phyloP scores from a whole-genome alignment of 2,888 invertebrate species.

The Calephelis perditalis region DNA sequence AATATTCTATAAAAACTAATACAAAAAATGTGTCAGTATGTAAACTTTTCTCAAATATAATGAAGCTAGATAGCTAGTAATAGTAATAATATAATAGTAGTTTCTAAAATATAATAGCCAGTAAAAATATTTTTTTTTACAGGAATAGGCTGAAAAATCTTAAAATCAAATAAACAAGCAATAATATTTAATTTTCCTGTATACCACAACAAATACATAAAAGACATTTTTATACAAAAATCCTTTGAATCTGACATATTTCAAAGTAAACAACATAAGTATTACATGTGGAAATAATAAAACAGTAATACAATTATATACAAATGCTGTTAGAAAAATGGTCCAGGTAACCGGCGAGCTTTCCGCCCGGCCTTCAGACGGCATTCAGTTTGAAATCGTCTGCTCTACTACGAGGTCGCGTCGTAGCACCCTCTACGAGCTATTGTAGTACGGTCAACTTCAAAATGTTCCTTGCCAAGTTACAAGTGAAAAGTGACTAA shows the following conservation, averaged over 20 bases:
- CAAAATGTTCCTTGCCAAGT: slow-evolving; percentile 51
- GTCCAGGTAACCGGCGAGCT: slow-evolving; percentile 28
- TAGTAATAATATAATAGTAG: too few relatives aligned
- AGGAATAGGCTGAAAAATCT: too few relatives aligned
- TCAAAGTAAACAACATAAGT: too few relatives aligned
- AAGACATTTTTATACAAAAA: background rate
- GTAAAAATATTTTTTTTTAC: too few relatives aligned
- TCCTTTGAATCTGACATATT: background rate
- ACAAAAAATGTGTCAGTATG: too few relatives aligned
- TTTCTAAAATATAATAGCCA: too few relatives aligned
- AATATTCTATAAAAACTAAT: too few relatives aligned
- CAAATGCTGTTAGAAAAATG: slow-evolving; percentile 11
- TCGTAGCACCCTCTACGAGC: slow-evolving; percentile 32
- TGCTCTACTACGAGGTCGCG: slow-evolving; percentile 39
- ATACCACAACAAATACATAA: too few relatives aligned
- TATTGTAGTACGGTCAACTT: slow-evolving; percentile 49
- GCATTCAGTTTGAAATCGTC: slow-evolving; percentile 48
- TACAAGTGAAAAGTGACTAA: slow-evolving; percentile 52
- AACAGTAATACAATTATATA: slow-evolving; percentile 7
- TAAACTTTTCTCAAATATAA: too few relatives aligned
- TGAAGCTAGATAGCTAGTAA: too few relatives aligned
- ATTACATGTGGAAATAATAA: background rate
- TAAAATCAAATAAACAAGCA: too few relatives aligned
- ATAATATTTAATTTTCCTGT: too few relatives aligned
- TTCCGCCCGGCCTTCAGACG: slow-evolving; percentile 34